Evolutionary conservation across 2,888 invertebrate species (phyloP), one percentile per base, ranked within the genome.

Genomic region (Aphidoletes aphidimyza): DNA sequence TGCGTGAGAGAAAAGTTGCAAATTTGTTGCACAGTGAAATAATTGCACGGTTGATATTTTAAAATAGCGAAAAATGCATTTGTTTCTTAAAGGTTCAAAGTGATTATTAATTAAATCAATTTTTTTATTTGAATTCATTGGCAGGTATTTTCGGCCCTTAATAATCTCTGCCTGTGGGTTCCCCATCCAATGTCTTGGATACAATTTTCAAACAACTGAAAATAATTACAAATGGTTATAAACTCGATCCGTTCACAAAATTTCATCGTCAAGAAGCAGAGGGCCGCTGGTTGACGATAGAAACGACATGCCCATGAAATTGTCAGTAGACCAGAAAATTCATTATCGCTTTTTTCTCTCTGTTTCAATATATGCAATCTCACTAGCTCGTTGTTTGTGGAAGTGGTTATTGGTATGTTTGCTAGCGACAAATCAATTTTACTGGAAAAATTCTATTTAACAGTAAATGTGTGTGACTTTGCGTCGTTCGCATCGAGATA

Each of bases 401-500:
- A 81, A 81, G 37, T 37, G 37, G 36, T 81, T 8, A 37, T 11
- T 37, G 5, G n/a, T n/a, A n/a, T 81, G 37, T 81, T 37, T 37
- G 37, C 37, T n/a, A 81, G n/a, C 37, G 81, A 81, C 81, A 81
- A 81, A 81, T 81, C 81, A 81, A 81, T 81, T 81, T 81, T 81
- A 11, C 81, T 37, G 69, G 26, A 69, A 69, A 69, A 69, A 69
- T n/a, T n/a, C n/a, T n/a, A n/a, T n/a, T n/a, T n/a, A n/a, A n/a
- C n/a, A n/a, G n/a, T n/a, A n/a, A n/a, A n/a, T n/a, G n/a, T n/a
- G n/a, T n/a, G n/a, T 34, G 34, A 14, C 8, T 69, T 69, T 1
- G 3, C 3, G 6, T 54, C 47, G 47, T 14, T 69, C n/a, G 30
- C 69, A 69, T 30, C 17, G 34, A 30, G 30, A 69, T 37, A 37